Evolutionary conservation across 2,797 vertebrate species (phyloP), one percentile per base, ranked within the genome.

Genomic region (Pygocentrus nattereri): DNA sequence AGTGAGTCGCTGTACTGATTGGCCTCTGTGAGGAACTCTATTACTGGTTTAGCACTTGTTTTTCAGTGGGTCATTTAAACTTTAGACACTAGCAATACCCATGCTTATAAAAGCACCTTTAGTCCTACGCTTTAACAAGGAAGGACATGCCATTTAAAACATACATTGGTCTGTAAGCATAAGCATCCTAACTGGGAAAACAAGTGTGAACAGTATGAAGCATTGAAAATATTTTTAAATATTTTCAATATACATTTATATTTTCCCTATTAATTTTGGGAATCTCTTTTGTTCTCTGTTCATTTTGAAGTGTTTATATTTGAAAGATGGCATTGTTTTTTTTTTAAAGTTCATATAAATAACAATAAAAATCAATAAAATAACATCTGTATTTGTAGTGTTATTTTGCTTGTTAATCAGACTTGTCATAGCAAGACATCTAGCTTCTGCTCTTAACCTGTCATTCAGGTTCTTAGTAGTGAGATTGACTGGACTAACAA

Each of bases 211-310:
- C 85, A 90, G 87, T 88, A 92, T 78, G 90, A 93, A 92, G 91
- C 91, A 96, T 95, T 95, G 95, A 94, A 94, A 94, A 94, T 92
- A 85, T 91, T 91, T 84, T 82, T 84, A 88, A 92, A 89, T 96
- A 95, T 97, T 97, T 97, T 97, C 88, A 56, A 91, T 92, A 90
- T 85, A 94, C 93, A 91, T 91, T 84, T 44, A 61, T n/a, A 83
- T 93, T 93, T 94, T 96, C 96, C 96, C 96, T 96, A 90, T 96
- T 98, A 95, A 93, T 94, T 96, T 93, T 95, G 97, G 96, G 96
- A 97, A 93, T 87, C 87, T 86, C 61, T 90, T 89, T 85, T 90
- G 88, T 85, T 87, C 27, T 80, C n/a, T 71, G 79, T 89, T 21
- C 80, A 50, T 82, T 47, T 64, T 73, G 19, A 78, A 77, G 68